A percentile compares a stretch with the other conserved stretches of the same genome.
Conservation (phyloP, 2,797 vertebrate genomes). For the Cynodonichthys magdalenae region DNA sequence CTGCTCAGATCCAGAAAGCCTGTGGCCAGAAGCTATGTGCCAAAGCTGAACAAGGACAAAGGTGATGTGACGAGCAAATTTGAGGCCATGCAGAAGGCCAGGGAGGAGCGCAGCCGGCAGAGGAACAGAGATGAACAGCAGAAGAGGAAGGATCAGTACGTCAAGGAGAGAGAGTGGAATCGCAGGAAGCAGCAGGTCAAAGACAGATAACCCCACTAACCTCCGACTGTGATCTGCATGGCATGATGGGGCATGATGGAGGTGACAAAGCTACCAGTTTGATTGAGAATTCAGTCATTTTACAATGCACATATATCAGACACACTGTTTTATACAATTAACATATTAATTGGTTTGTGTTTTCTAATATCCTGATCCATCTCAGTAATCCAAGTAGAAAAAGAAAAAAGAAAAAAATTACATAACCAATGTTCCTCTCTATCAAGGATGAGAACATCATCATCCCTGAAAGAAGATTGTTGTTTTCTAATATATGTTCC, state of each 20-base stretch:
- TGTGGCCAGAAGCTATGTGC: constrained; percentile 93
- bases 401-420: no score
- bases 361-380: neutral
- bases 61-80: constrained; percentile 93
- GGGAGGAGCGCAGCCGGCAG: constrained; percentile 94
- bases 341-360: constrained; percentile 8
- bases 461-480: no score
- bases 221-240: constrained; percentile 61
- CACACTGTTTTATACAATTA: constrained; percentile 9
- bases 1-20: constrained; percentile 91
- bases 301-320: constrained; percentile 14
- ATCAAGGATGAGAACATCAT: no score
- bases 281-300: constrained; percentile 53
- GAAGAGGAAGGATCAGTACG: constrained; percentile 95
- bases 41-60: constrained; percentile 89
- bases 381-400: no score
- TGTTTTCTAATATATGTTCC: neutral
- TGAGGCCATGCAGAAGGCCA: constrained; percentile 96
- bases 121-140: constrained; percentile 91
- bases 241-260: constrained; percentile 66
- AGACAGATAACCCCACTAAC: constrained; percentile 68
- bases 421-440: no score
- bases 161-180: constrained; percentile 95
- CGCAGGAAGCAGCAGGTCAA: constrained; percentile 97
- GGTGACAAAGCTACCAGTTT: constrained; percentile 42